Evolutionary conservation across 2,888 invertebrate species (phyloP).

Genomic region (Cataglyphis cursor): DNA sequence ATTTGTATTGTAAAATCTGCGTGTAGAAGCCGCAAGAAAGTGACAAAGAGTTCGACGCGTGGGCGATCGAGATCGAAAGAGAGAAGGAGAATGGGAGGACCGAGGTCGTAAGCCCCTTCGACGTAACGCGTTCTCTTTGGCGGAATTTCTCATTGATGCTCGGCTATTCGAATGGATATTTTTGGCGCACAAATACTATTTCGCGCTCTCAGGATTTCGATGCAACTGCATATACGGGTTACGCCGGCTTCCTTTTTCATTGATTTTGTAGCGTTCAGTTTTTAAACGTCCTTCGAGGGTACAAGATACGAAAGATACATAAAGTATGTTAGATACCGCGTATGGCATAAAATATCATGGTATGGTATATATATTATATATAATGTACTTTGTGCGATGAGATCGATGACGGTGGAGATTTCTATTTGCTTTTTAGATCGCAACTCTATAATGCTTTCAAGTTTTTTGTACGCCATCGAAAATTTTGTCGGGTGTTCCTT

Average conservation of each 20-base stretch:
- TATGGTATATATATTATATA: not conserved
- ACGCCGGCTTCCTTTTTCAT: not conserved
- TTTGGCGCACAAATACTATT: constrained; percentile 45
- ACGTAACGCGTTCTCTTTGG: constrained; percentile 24
- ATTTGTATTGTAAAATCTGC: not conserved
- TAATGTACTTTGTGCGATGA: constrained; percentile 3
- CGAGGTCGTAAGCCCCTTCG: constrained; percentile 62
- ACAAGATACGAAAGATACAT: not conserved
- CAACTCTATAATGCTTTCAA: constrained; percentile 7
- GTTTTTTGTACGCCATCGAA: not conserved
- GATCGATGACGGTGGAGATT: not conserved
- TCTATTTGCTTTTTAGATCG: not conserved
- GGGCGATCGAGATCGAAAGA: constrained; percentile 59
- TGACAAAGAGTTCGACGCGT: constrained; percentile 53
- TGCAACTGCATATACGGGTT: constrained; percentile 29
- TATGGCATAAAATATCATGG: not conserved
- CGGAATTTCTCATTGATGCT: constrained; percentile 57
- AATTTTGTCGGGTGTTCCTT: not conserved
- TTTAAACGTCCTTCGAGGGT: not conserved
- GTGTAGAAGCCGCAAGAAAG: not conserved
- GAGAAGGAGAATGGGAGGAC: not conserved
- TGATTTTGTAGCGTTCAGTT: not conserved
- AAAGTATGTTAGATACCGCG: not conserved
- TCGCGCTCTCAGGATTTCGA: constrained; percentile 29
- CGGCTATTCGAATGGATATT: constrained; percentile 55